Base-by-base conservation (phyloP, 2,797 vertebrate genomes). In the Rhynchotus rufescens region DNA sequence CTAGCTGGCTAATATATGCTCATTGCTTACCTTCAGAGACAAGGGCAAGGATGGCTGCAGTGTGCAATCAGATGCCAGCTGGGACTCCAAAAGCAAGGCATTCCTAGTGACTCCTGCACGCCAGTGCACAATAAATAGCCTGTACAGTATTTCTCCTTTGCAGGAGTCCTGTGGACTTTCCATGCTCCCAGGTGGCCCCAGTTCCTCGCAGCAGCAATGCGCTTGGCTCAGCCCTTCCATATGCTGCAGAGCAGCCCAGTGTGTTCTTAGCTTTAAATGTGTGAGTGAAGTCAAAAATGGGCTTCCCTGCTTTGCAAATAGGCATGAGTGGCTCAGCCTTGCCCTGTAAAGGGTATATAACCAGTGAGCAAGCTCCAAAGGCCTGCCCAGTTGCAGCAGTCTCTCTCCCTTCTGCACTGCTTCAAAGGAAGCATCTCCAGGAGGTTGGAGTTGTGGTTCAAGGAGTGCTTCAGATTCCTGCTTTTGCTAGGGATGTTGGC, bases 401-500 rank as follows among this genome's bases (percentile, higher is more conserved):
- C 74, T 25, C 56, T 65, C 28, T 69, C 13, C n/a, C 80, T 83
- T 88, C 66, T 80, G 57, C 60, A 65, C 47, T 0, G 2, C 34
- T 84, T 92, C 83, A 79, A 66, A 79, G 83, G 73, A 62, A 2
- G 12, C 2, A 0, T 90, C 78, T 95, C 73, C 47, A 51, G 68
- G 52, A 74, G 67, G 83, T 77, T n/a, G n/a, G n/a, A 73, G 51
- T 1, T 78, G 74, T 84, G 54, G 47, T 67, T 78, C 87, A 95
- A 90, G 57, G 62, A 44, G 6, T 44, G 83, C 67, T 75, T 84
- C 36, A 87, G 90, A 88, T 40, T 32, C 74, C 88, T 77, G 69
- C 54, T 89, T 84, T 85, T 69, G 14, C 56, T 89, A 93, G 73
- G 54, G 76, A 69, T 89, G 90, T 90, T 84, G 88, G 84, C 71